phyloP scores from a whole-genome alignment of 2,113 vertebrate genomes.

The Bettongia penicillata region DNA sequence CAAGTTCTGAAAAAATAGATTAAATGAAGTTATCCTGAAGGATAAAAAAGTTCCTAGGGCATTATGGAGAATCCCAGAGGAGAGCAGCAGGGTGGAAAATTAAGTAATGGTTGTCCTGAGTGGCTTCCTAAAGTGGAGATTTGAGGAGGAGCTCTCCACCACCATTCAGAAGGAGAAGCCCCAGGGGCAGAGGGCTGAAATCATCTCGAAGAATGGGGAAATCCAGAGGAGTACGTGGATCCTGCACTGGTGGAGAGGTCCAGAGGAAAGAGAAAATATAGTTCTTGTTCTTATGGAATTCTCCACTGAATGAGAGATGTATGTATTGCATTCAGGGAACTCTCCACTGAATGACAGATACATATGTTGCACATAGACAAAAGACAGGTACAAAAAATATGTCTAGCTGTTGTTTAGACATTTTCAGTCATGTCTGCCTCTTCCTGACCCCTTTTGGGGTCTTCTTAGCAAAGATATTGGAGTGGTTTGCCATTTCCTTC shows the following conservation, averaged over 20 bases:
- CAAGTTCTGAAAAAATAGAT: background rate
- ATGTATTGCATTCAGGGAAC: background rate
- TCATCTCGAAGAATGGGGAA: background rate
- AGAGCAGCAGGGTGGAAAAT: background rate
- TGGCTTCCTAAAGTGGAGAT: background rate
- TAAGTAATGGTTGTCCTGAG: background rate
- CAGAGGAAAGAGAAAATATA: background rate
- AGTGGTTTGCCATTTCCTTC: no score
- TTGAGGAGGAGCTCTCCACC: background rate
- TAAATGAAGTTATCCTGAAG: no score
- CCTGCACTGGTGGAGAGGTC: background rate
- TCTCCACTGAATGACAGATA: accelerated
- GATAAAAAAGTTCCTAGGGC: background rate
- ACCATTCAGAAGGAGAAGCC: background rate
- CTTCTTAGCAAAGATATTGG: no score
- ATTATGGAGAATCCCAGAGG: background rate
- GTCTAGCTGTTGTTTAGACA: no score
- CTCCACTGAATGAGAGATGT: accelerated
- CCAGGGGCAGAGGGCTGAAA: background rate
- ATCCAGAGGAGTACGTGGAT: background rate
- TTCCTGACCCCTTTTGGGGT: no score
- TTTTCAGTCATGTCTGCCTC: no score
- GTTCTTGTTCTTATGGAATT: background rate
- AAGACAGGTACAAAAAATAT: no score
- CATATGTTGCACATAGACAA: no score